Evolutionary conservation across 2,113 vertebrate genomes (phyloP).

Genomic region (Corythoichthys haematopterus): DNA sequence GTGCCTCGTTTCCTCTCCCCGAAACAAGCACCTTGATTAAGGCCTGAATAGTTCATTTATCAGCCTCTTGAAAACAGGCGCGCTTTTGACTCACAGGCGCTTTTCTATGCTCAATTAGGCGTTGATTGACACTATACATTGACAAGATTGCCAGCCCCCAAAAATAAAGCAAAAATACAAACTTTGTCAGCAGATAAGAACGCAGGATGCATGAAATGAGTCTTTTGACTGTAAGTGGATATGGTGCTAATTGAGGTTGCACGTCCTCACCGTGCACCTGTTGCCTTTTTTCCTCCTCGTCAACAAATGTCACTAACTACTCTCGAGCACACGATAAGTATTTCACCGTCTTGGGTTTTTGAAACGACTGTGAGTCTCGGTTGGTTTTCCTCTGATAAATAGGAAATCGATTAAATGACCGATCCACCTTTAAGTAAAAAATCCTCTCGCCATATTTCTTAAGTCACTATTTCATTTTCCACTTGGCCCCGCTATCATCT

Average conservation of each 20-base stretch:
- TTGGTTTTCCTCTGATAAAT: constrained; percentile 11
- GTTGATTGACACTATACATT: constrained; percentile 73
- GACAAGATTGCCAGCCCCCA: constrained; percentile 63
- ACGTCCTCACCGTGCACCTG: constrained; percentile 69
- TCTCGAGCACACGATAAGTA: background rate
- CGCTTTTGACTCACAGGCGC: constrained; percentile 71
- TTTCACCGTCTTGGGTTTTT: background rate
- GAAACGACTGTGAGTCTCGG: background rate
- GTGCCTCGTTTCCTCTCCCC: constrained; percentile 61
- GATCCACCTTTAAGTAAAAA: constrained; percentile 12
- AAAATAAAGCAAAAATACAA: constrained; percentile 57
- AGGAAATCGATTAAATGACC: background rate
- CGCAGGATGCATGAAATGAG: constrained; percentile 44
- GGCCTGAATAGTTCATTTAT: constrained; percentile 77
- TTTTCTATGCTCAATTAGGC: constrained; percentile 68
- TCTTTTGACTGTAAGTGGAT: constrained; percentile 62
- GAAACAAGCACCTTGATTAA: constrained; percentile 81
- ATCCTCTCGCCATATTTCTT: constrained; percentile 30
- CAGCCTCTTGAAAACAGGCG: constrained; percentile 62
- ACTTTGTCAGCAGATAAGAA: constrained; percentile 48
- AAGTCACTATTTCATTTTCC: constrained; percentile 51
- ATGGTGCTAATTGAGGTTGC: constrained; percentile 63
- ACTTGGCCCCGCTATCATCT: constrained; percentile 51
- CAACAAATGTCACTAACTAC: constrained; percentile 1
- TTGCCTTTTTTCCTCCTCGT: constrained; percentile 68